Conservation (phyloP, 2,888 invertebrate species). For the Apamea crenata region DNA sequence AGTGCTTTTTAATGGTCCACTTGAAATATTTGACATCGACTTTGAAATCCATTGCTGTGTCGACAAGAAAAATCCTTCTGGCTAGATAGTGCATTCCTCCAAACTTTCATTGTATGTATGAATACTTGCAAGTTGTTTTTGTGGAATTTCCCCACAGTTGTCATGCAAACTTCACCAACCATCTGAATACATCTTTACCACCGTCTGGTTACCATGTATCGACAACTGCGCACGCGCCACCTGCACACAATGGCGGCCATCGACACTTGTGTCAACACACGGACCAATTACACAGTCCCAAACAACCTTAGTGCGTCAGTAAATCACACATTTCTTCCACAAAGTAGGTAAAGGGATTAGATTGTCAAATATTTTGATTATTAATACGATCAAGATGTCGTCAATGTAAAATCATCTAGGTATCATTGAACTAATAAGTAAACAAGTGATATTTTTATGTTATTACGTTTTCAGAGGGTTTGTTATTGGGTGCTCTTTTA, state of each 20-base stretch:
- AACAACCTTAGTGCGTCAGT: constrained; percentile 54
- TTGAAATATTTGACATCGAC: background rate
- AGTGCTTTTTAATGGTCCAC: background rate
- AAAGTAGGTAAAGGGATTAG: constrained; percentile 23
- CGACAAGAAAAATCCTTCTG: background rate
- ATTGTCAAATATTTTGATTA: constrained; percentile 6
- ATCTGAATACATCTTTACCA: constrained; percentile 41
- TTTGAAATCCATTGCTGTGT: background rate
- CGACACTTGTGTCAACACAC: constrained; percentile 63
- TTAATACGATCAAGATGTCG: background rate
- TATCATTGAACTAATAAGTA: background rate
- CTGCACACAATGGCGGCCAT: constrained; percentile 48
- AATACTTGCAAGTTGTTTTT: too few relatives aligned
- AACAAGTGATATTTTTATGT: background rate
- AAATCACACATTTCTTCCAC: constrained; percentile 27
- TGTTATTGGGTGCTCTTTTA: background rate
- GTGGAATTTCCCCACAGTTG: background rate
- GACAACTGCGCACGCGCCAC: constrained; percentile 67
- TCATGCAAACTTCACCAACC: constrained; percentile 24
- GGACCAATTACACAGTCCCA: constrained; percentile 47
- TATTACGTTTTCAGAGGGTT: background rate
- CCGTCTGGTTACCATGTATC: constrained; percentile 45
- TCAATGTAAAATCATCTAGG: background rate
- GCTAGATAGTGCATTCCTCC: background rate
- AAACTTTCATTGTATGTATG: too few relatives aligned